These are phyloP conservation scores for Mayetiola destructor DNA, from an alignment of 2,888 invertebrate species.

Conservation along the genomic window DNA sequence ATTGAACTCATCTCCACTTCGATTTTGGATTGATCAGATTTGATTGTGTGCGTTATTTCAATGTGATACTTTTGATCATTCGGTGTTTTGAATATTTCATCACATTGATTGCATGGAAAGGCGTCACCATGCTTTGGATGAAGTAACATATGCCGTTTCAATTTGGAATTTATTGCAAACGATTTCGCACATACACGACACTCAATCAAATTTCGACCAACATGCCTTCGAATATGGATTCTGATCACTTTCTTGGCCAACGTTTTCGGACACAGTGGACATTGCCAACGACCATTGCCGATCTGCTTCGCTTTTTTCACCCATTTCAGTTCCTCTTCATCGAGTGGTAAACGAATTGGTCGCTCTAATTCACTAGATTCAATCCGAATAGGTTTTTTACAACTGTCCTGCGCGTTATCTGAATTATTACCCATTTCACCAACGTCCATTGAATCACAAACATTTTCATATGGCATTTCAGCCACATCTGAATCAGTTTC, in stretches of 20 bases:
- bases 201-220: background rate
- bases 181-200: background rate
- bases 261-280: background rate
- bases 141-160: background rate
- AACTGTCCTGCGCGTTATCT: too few species aligned
- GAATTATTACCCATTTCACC: too few species aligned
- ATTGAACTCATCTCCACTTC: too few species aligned
- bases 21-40: too few species aligned
- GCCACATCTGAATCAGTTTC: too few species aligned
- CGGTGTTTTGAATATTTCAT: background rate
- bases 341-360: background rate
- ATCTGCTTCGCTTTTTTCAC: background rate
- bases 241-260: background rate
- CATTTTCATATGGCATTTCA: too few species aligned
- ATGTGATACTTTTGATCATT: conserved; percentile 10
- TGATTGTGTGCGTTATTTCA: conserved; percentile 17
- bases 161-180: background rate
- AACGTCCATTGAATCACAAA: too few species aligned
- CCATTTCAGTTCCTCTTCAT: background rate
- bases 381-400: too few species aligned
- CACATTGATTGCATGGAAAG: background rate
- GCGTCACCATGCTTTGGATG: background rate
- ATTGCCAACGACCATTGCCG: background rate
- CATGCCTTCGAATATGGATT: background rate
- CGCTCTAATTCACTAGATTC: too few species aligned